Evolutionary conservation across 2,113 vertebrate genomes (phyloP), one percentile per base, ranked within the genome.

Genomic region (Xenopus borealis): DNA sequence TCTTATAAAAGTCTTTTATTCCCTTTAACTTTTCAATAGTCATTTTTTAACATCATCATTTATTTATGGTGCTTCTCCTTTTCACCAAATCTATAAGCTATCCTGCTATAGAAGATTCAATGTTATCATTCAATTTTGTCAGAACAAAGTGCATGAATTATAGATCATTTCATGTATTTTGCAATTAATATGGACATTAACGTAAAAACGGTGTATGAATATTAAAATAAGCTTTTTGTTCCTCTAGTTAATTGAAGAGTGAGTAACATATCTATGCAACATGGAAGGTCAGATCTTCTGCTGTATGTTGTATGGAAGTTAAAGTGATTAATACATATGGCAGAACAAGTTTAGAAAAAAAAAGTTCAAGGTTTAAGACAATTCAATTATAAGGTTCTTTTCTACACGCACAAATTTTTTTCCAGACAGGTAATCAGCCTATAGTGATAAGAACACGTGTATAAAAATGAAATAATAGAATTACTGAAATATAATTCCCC

Each of bases 301-400:
- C 53, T 14, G 47, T 61, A 75, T 82, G 79, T 27, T 17, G 75
- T 65, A 81, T 83, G 80, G 82, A 83, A 84, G 67, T 70, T 70
- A 70, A 62, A 70, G 46, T 33, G 67, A 77, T 63, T 55, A 46
- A 70, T 63, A 64, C 46, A 46, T 45, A 40, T 69, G 65, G 61
- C 73, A 69, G 57, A 44, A 11, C 5, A 18, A 46, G 62, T 20
- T 62, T 47, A 53, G 61, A n/a, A 55, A 55, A 55, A 12, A 55
- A 55, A 55, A 17, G 46, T 50, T 50, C 10, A 50, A 10, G 30
- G 13, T 50, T 10, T 50, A 50, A 6, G 47, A 6, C 46, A 50
- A 50, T 50, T 50, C 1, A 50, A 50, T 40, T 40, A 6, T 6
- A 40, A 40, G 3, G 33, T 40, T 40, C 33, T 40, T 2, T 27